Conservation (phyloP, 2,888 invertebrate species). For the Ligdia adustata region DNA sequence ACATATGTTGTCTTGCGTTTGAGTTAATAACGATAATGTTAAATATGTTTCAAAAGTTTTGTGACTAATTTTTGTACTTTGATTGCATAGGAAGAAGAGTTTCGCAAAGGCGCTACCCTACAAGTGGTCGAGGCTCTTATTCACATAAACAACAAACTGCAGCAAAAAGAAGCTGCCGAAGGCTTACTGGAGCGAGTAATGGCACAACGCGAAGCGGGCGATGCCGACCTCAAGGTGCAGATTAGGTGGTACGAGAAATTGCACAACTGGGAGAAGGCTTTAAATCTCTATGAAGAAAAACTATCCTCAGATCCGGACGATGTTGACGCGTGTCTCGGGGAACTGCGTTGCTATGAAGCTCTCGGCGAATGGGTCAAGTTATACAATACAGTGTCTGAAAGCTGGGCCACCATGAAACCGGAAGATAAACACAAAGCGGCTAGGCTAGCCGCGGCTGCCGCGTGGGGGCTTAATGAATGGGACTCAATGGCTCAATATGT, state of each 20-base stretch:
- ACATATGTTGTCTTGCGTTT: neutral
- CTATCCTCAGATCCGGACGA: slow-evolving; percentile 86
- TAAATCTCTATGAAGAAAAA: slow-evolving; percentile 93
- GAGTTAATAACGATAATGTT: neutral
- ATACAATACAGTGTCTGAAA: slow-evolving; percentile 90
- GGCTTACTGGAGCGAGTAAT: slow-evolving; percentile 96
- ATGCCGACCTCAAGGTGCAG: slow-evolving; percentile 80
- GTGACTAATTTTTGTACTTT: neutral
- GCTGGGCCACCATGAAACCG: slow-evolving; percentile 88
- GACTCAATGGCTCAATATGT: slow-evolving; percentile 97
- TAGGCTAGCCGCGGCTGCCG: slow-evolving; percentile 95
- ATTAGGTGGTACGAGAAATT: slow-evolving; percentile 99
- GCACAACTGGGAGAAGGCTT: slow-evolving; percentile 99
- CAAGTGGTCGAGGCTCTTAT: slow-evolving; percentile 97
- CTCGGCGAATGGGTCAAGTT: slow-evolving; percentile 97
- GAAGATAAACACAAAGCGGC: slow-evolving; percentile 88
- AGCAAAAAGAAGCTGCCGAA: slow-evolving; percentile 98
- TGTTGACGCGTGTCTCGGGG: slow-evolving; percentile 93
- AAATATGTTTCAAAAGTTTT: neutral
- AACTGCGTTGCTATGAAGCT: slow-evolving; percentile 98
- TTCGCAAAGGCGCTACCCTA: slow-evolving; percentile 91
- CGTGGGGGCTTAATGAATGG: slow-evolving; percentile 98
- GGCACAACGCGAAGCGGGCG: slow-evolving; percentile 88
- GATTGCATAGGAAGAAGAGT: slow-evolving; percentile 91
- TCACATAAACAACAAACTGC: slow-evolving; percentile 98